Evolutionary conservation across 2,888 invertebrate genomes (phyloP), one percentile per base, ranked within the genome.

Genomic region (Trissolcus brochymenae): DNA sequence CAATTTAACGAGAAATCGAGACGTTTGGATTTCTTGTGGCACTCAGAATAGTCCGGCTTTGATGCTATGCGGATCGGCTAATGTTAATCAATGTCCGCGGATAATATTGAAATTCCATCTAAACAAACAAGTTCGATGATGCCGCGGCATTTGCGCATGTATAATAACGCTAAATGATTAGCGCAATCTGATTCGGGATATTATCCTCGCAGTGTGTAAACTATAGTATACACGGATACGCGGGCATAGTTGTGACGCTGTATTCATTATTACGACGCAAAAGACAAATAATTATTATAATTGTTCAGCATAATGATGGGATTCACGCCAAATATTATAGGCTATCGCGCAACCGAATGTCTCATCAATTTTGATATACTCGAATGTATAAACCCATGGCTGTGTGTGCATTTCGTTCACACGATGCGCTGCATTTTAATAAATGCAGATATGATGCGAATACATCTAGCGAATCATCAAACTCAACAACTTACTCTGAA

Each of bases 241-340:
- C 53, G 51, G 35, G 7, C 35, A 9, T 29, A 70, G 62, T 77
- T 81, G 79, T 81, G 81, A 80, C 79, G 73, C 76, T 72, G 84
- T 86, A 88, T 88, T 86, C 87, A 88, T 88, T 88, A 88, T 87
- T 86, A 85, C 85, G 84, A 86, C 83, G 84, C 83, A 82, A 86
- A 87, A 87, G 86, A 85, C 86, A 88, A 87, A 88, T 88, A 87
- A 88, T 88, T 88, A 88, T 88, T 87, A 87, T 88, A 88, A 87
- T 87, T 87, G 85, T 87, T 84, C 83, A 82, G 84, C 84, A 84
- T 86, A 86, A 86, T 87, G 84, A 87, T 86, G 84, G 85, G 83
- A 86, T 87, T 86, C 81, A 50, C 76, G 72, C 65, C 65, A 59
- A 81, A 80, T 81, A 80, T 79, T 80, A 80, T 75, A 78, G 83